Percentiles rank a stretch among this genome's conserved stretches.
These are phyloP conservation scores for Cotesia typhae DNA, from an alignment of 1,140 invertebrate genomes.

Conservation along the genomic window DNA sequence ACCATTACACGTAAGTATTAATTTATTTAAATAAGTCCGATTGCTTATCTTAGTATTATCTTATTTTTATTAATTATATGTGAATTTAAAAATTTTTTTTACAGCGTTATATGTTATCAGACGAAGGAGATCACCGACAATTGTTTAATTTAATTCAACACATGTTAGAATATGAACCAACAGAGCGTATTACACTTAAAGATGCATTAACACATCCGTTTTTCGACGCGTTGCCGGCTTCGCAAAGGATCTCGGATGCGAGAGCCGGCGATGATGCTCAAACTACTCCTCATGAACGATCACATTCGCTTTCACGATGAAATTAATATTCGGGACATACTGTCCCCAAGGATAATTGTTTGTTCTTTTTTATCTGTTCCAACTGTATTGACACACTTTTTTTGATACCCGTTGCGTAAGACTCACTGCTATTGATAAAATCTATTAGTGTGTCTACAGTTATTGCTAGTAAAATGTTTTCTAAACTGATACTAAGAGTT, in stretches of 20 bases:
- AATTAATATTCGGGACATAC: constrained; percentile 63
- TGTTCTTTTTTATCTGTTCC: no score
- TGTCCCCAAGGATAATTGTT: constrained; percentile 40
- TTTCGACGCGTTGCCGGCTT: constrained; percentile 84
- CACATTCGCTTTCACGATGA: constrained; percentile 72
- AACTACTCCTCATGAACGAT: constrained; percentile 66
- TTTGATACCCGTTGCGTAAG: no score
- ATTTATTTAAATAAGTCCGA: constrained; percentile 10
- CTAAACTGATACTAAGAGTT: no score
- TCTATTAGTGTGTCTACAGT: no score
- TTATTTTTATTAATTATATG: no score
- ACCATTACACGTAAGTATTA: constrained; percentile 82
- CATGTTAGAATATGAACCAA: constrained; percentile 98
- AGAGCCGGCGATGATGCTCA: constrained; percentile 63
- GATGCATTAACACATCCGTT: constrained; percentile 94
- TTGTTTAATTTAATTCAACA: constrained; percentile 93
- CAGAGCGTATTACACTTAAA: constrained; percentile 84
- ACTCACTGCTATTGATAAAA: no score
- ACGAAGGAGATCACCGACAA: constrained; percentile 90
- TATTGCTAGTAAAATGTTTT: no score
- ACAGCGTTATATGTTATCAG: constrained; percentile 89
- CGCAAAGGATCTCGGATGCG: constrained; percentile 75
- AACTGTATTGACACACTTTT: no score
- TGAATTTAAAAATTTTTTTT: constrained; percentile 47
- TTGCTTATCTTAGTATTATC: no score